Base-by-base conservation (phyloP, 1,140 invertebrate species). In the Gryllus bimaculatus region DNA sequence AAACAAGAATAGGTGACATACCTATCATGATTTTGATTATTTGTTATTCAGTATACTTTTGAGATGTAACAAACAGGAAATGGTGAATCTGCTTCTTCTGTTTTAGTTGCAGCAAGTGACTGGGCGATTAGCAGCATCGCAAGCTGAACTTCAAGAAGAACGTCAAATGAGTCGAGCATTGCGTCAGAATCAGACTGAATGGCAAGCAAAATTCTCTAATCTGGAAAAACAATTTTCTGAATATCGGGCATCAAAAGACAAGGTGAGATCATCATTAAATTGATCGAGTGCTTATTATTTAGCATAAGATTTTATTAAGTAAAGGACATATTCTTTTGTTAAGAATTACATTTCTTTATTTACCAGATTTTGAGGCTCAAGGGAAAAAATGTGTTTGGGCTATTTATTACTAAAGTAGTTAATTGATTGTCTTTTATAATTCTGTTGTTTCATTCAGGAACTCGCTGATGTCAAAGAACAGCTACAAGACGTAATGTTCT, bases 401-500 rank as follows among this genome's bases (percentile, higher is more conserved):
- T 7, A 66, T 66, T 66, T 66, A 66, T 66, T 66, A 13, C 54
- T 66, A 66, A 66, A 66, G 54, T 13, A 66, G 7, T 66, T 66
- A 66, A 66, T 10, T 13, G 54, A 66, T 10, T 13, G 54, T 13
- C 7, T 66, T 66, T 2, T 10, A 18, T 13, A 66, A 66, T 66
- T 13, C 54, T 66, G 18, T 13, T 66, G 18, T 76, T 76, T 47
- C 7, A 12, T 8, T 73, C 49, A 89, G 82, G 93, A 97, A 89
- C 89, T 97, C 5, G 80, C 84, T 0, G 96, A 97, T 18, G 87
- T 99, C 12, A 91, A 93, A 82, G 96, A 98, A 81, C 97, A 99
- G 87, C 87, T 99, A 0, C 88, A 95, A 15, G 97, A 99, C 89
- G 87, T 99, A 1, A 98, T 99, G 96, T 97, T 98, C 87, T 98